Percentiles rank a stretch among this genome's conserved stretches.
phyloP scores from a whole-genome alignment of 2,113 vertebrate species.

The Seriola aureovittata region DNA sequence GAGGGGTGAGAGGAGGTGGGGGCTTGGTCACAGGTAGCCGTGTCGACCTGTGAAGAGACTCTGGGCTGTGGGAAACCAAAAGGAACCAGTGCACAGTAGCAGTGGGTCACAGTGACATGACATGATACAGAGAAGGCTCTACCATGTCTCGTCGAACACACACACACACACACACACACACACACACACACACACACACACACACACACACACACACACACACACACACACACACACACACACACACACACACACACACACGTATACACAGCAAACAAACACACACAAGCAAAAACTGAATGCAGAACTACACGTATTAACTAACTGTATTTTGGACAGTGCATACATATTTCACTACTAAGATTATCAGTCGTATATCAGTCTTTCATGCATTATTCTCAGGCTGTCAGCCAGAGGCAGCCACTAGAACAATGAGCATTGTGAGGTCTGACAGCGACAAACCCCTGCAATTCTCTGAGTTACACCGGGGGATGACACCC shows the following conservation, averaged over 20 bases:
- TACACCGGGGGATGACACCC: constrained; percentile 75
- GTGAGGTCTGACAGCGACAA: constrained; percentile 72
- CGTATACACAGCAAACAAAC: neutral
- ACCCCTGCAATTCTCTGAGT: constrained; percentile 65
- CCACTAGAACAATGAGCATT: constrained; percentile 78
- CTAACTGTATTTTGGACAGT: constrained; percentile 3
- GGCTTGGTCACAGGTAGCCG: constrained; percentile 52
- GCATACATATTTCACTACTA: constrained; percentile 24
- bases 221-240: too few species aligned
- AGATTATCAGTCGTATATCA: constrained; percentile 37
- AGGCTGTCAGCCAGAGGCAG: constrained; percentile 52
- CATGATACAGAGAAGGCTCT: neutral
- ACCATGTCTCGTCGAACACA: constrained; percentile 2
- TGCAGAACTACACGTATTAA: neutral
- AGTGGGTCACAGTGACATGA: constrained; percentile 49
- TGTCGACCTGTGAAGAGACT: constrained; percentile 3
- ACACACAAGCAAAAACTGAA: neutral
- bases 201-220: too few species aligned
- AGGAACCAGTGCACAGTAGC: neutral
- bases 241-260: too few species aligned
- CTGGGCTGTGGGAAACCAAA: constrained; percentile 37
- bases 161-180: neutral
- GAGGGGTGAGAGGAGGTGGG: constrained; percentile 20
- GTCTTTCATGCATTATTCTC: constrained; percentile 47
- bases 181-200: too few species aligned